phyloP scores from a whole-genome alignment of 2,113 vertebrate species.

The Melospiza melodia region DNA sequence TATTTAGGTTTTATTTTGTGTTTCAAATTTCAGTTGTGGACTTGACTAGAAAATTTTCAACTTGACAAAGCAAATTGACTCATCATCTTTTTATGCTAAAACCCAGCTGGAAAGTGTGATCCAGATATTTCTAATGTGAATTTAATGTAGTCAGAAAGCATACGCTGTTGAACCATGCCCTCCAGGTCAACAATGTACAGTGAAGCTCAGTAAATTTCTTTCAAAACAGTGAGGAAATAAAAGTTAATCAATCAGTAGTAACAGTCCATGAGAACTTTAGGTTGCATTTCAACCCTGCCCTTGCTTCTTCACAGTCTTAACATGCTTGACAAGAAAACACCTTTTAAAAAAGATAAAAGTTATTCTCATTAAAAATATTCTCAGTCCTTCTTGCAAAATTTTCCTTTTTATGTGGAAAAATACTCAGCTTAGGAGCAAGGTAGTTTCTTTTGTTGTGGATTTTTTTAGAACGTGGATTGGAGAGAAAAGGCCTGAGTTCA shows the following conservation, averaged over 20 bases:
- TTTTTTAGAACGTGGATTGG: not conserved
- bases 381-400: not conserved
- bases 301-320: not conserved
- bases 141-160: not conserved
- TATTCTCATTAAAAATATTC: not conserved
- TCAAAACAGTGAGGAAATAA: not conserved
- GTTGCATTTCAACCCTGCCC: not conserved
- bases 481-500: not conserved
- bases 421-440: not conserved
- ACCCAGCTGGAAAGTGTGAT: not conserved
- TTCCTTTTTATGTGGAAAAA: not conserved
- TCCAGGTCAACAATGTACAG: not conserved
- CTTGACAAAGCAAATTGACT: not conserved
- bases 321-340: not conserved
- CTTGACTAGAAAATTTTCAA: not conserved
- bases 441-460: not conserved
- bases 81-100: not conserved
- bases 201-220: not conserved
- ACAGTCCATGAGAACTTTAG: not conserved
- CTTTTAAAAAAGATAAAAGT: not conserved
- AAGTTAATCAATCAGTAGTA: not conserved
- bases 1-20: not conserved
- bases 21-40: not conserved
- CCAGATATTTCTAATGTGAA: not conserved
- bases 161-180: not conserved